phyloP scores from a whole-genome alignment of 2,113 vertebrate species.

The Gopherus evgoodei region DNA sequence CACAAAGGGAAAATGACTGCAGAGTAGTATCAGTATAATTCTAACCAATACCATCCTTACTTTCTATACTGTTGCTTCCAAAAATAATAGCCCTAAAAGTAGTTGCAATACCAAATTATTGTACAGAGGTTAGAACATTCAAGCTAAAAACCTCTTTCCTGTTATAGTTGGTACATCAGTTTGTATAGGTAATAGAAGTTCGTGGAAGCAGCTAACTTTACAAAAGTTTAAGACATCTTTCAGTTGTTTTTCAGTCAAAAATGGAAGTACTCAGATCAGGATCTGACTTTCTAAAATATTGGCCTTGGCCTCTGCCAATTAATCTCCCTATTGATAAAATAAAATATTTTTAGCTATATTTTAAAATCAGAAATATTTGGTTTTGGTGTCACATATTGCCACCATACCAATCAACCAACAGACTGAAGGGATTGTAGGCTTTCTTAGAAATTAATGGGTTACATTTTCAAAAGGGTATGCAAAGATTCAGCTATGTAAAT shows the following conservation, averaged over 20 bases:
- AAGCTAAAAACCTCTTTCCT: not conserved
- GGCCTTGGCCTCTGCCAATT: not conserved
- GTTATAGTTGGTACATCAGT: not conserved
- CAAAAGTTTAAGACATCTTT: not conserved
- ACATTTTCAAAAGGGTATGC: conserved; percentile 9
- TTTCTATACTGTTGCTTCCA: not conserved
- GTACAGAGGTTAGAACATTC: not conserved
- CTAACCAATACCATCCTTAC: not conserved
- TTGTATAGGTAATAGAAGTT: not conserved
- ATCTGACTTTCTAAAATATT: not conserved
- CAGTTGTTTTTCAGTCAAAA: not conserved
- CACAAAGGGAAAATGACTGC: not conserved
- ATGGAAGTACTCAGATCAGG: not conserved
- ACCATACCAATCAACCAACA: not conserved
- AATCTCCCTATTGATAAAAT: not conserved
- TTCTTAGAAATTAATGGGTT: conserved; percentile 45
- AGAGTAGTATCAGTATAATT: accelerated
- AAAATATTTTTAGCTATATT: not conserved
- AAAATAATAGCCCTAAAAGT: not conserved
- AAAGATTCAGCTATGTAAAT: conserved; percentile 15
- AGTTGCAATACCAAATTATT: not conserved
- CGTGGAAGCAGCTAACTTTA: not conserved
- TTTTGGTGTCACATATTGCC: not conserved
- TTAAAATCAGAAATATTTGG: not conserved
- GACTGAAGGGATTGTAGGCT: conserved; percentile 24